A percentile compares a stretch with the other conserved stretches of the same genome.
phyloP scores from a whole-genome alignment of 2,888 invertebrate genomes.

The Oxystoma pomonae region DNA sequence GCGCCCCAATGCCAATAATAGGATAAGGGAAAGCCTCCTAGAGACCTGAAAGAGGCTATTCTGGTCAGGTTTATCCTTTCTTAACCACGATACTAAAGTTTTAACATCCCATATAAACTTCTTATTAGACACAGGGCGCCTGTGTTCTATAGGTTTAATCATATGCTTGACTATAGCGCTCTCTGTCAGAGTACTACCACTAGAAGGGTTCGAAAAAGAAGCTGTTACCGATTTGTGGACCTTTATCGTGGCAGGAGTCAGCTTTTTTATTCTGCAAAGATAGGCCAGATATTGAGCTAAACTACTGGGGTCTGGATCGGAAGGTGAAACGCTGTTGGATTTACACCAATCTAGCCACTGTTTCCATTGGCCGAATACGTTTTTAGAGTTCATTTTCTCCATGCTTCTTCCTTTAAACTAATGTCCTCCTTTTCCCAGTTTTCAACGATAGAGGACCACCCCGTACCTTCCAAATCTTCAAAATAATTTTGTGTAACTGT shows the following conservation, averaged over 20 bases:
- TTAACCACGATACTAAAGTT: conserved; percentile 12
- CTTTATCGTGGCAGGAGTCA: neutral
- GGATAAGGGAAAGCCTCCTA: conserved; percentile 13
- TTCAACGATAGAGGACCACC: neutral
- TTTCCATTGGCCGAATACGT: conserved; percentile 16
- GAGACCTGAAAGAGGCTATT: conserved; percentile 19
- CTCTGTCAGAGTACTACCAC: too few species aligned
- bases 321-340: neutral
- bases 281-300: neutral
- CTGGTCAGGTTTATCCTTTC: too few species aligned
- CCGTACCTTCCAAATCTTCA: neutral
- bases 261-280: too few species aligned
- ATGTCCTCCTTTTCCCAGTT: too few species aligned
- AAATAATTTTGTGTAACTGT: neutral
- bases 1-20: conserved; percentile 18
- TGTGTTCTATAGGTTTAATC: conserved; percentile 10
- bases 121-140: neutral
- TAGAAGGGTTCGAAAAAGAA: neutral
- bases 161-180: neutral
- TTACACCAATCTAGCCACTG: conserved; percentile 9
- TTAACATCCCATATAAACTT: too few species aligned
- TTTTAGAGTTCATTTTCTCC: conserved; percentile 10
- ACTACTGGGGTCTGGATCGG: neutral
- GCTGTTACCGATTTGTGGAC: neutral
- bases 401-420: too few species aligned